Percentiles rank a stretch among this genome's conserved stretches.
Evolutionary conservation across 2,888 invertebrate genomes (phyloP).

Genomic region (Meta bourneti): DNA sequence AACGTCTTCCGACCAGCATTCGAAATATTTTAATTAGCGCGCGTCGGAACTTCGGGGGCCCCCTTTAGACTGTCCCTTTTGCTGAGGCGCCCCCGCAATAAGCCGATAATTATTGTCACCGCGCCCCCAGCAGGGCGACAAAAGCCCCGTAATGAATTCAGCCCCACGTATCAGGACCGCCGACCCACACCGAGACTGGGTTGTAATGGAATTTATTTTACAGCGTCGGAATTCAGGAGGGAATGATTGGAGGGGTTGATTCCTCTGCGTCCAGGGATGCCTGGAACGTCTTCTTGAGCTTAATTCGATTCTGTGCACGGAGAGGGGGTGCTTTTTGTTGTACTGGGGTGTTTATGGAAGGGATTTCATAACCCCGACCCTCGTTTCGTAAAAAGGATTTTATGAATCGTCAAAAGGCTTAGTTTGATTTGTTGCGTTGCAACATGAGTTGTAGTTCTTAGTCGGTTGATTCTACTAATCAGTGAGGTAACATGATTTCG

Average conservation of each 20-base stretch:
- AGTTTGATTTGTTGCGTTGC: too few species aligned
- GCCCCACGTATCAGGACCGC: slow-evolving; percentile 17
- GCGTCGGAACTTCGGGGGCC: not conserved
- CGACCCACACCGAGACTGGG: not conserved
- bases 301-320: not conserved
- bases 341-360: too few species aligned
- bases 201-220: slow-evolving; percentile 63
- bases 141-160: slow-evolving; percentile 66
- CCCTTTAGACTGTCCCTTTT: not conserved
- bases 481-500: too few species aligned
- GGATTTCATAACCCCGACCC: too few species aligned
- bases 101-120: slow-evolving; percentile 62
- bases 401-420: too few species aligned
- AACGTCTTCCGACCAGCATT: slow-evolving; percentile 5
- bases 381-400: too few species aligned
- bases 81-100: slow-evolving; percentile 24
- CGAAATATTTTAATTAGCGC: slow-evolving; percentile 62
- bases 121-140: slow-evolving; percentile 27
- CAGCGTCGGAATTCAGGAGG: slow-evolving; percentile 30
- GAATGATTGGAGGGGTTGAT: not conserved
- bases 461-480: too few species aligned
- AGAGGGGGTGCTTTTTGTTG: not conserved
- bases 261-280: not conserved
- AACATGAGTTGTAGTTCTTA: too few species aligned
- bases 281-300: not conserved